These are phyloP conservation scores for Sebastes vulpes DNA, from an alignment of 2,797 vertebrate species.

Conservation along the genomic window DNA sequence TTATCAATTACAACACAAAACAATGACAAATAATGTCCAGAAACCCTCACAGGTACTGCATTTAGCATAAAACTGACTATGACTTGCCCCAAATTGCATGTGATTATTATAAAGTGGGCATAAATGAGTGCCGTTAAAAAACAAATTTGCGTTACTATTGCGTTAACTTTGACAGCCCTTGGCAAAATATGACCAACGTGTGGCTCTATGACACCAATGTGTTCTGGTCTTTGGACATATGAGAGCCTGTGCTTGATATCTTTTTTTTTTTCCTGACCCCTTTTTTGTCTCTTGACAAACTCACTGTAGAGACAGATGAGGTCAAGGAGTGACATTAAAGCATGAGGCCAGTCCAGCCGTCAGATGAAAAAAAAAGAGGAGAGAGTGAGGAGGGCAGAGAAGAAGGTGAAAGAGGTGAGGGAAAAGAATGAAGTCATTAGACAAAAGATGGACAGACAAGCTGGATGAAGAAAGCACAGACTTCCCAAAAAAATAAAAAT, in stretches of 20 bases:
- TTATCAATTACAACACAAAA: too few species aligned
- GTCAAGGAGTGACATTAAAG: slow-evolving; percentile 40
- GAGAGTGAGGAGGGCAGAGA: background rate
- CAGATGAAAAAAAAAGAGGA: background rate
- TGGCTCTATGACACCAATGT: background rate
- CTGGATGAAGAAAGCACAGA: background rate
- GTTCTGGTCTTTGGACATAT: background rate
- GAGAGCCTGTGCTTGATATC: background rate
- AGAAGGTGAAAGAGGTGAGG: slow-evolving; percentile 5
- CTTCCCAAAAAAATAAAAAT: background rate
- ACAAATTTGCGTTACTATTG: too few species aligned
- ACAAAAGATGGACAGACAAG: slow-evolving; percentile 9
- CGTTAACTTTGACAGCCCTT: too few species aligned
- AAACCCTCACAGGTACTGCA: too few species aligned
- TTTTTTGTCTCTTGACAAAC: background rate
- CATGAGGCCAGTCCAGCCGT: slow-evolving; percentile 12
- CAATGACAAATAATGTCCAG: too few species aligned
- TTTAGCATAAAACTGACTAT: too few species aligned
- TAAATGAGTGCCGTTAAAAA: too few species aligned
- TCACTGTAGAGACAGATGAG: slow-evolving; percentile 17
- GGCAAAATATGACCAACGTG: background rate
- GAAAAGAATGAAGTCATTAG: slow-evolving; percentile 8
- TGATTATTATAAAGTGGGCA: too few species aligned
- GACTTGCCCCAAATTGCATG: too few species aligned
- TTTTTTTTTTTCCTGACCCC: background rate